A percentile compares a stretch with the other conserved stretches of the same genome.
Conservation (phyloP, 2,113 vertebrate species). For the Perognathus longimembris region DNA sequence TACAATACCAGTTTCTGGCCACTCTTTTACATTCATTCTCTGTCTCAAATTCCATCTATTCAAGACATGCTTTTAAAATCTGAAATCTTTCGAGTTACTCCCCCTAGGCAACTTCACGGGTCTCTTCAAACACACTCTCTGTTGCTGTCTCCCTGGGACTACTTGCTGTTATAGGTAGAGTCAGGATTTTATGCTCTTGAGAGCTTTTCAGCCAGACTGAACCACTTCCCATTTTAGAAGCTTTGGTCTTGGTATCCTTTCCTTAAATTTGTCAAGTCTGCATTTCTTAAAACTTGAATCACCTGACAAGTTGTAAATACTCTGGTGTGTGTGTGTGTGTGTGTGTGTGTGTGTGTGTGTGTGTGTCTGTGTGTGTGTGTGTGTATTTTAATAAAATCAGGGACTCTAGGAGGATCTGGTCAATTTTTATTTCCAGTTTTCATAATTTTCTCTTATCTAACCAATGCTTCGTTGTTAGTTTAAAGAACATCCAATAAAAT, state of each 20-base stretch:
- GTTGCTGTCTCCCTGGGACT: not conserved
- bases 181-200: not conserved
- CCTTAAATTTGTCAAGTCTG: not conserved
- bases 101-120: not conserved
- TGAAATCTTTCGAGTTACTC: not conserved
- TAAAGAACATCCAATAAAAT: not conserved
- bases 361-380: no score
- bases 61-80: conserved; percentile 5
- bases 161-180: not conserved
- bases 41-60: not conserved
- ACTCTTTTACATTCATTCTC: conserved; percentile 3
- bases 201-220: not conserved
- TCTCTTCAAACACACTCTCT: not conserved
- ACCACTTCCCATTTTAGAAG: not conserved
- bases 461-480: not conserved
- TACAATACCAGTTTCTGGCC: not conserved
- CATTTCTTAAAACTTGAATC: not conserved
- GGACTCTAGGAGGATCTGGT: not conserved
- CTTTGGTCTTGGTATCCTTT: not conserved
- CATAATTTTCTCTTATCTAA: not conserved
- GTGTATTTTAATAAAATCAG: not conserved
- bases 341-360: no score
- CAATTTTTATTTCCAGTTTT: not conserved
- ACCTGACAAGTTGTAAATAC: not conserved
- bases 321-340: not conserved